Base-by-base conservation (phyloP, 2,888 invertebrate species). In the Mycalesis mineus region DNA sequence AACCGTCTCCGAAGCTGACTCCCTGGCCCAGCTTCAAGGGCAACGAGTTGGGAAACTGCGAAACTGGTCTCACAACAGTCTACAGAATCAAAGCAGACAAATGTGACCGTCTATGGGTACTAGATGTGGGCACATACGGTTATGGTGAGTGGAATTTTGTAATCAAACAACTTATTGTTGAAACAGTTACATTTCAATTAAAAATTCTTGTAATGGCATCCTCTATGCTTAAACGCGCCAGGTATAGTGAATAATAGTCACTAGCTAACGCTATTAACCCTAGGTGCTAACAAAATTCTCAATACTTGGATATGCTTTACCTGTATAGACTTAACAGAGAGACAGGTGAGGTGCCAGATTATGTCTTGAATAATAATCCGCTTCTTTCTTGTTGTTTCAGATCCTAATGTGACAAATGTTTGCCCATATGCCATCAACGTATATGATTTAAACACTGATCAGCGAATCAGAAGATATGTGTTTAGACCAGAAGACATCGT, bases 51-150 rank as follows among this genome's bases (percentile, higher is more conserved):
- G 95, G 95, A 11, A 94, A 94, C 77, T 95, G 95, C 68, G 92
- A 93, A 56, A 91, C 81, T 58, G 95, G 94, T 13, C 90, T 96
- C 8, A 94, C 92, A 54, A 96, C 95, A 0, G 95, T 93, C 4
- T 96, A 96, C 80, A 92, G 95, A 70, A 93, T 95, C 64, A 94
- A 95, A 71, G 95, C 92, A 0, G 96, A 96, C 67, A 91, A 91
- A 64, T 96, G 96, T 72, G 93, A 95, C 66, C 91, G 96, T 50
- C 91, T 96, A 0, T 96, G 96, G 96, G 95, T 95, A 0, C 78
- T 96, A 54, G 96, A 96, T 71, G 94, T 95, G 13, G 96, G 96
- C 55, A 96, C 95, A 41, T 93, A 94, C 68, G 96, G 96, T 59
- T 95, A 95, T 66, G 95, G 93, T 88, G 69, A 71, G 79, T 55